phyloP scores from a whole-genome alignment of 2,888 invertebrate genomes.

The Drepanosiphum platanoidis region DNA sequence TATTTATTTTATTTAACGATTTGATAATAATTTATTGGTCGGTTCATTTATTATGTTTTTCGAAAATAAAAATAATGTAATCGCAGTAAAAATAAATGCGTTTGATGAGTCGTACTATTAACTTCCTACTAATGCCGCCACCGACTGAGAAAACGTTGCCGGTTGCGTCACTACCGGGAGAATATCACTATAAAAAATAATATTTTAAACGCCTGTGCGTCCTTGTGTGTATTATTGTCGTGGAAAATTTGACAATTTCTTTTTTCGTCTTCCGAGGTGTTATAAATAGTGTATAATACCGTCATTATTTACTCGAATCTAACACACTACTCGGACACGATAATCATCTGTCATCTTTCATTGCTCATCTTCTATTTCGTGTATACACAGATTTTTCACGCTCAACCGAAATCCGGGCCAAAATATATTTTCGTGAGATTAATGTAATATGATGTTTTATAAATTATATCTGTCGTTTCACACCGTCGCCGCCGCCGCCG shows the following conservation, averaged over 20 bases:
- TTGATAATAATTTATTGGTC: background rate
- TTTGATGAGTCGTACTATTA: background rate
- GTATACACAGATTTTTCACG: background rate
- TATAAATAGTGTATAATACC: background rate
- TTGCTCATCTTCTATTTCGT: background rate
- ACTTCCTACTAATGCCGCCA: background rate
- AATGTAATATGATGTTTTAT: background rate
- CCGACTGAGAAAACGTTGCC: background rate
- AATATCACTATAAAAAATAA: background rate
- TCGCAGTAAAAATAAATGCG: background rate
- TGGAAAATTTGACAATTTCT: background rate
- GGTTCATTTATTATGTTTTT: background rate
- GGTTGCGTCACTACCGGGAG: background rate
- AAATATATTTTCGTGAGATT: background rate
- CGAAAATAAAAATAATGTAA: background rate
- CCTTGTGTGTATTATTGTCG: background rate
- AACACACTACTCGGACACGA: background rate
- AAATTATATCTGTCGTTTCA: background rate
- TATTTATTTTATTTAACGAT: background rate
- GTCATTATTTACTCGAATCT: conserved; percentile 9
- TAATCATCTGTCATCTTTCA: background rate
- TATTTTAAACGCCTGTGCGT: background rate
- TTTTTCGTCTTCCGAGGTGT: background rate
- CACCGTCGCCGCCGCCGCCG: background rate
- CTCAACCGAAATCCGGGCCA: background rate